Conservation (phyloP, 2,888 invertebrate genomes). For the Mythimna impura region DNA sequence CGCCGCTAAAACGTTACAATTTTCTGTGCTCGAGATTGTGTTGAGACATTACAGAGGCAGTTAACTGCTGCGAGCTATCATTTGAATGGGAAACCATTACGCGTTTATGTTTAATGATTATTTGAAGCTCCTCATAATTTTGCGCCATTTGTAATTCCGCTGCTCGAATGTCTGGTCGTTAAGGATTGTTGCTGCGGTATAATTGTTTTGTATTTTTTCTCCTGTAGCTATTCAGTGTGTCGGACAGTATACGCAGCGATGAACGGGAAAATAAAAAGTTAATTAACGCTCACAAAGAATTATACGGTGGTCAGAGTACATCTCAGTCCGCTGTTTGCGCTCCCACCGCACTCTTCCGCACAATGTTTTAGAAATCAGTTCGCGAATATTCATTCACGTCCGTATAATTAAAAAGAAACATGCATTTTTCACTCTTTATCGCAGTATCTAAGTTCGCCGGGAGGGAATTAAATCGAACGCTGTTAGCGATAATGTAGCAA, state of each 20-base stretch:
- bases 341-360: conserved; percentile 36
- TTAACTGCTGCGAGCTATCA: conserved; percentile 87
- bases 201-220: conserved; percentile 77
- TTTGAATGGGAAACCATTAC: conserved; percentile 87
- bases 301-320: conserved; percentile 69
- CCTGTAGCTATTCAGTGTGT: conserved; percentile 62
- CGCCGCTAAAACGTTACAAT: conserved; percentile 84
- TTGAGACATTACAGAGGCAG: conserved; percentile 85
- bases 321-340: conserved; percentile 64
- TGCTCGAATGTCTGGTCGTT: conserved; percentile 79
- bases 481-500: conserved; percentile 85
- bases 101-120: conserved; percentile 89
- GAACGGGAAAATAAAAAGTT: conserved; percentile 77
- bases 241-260: conserved; percentile 64
- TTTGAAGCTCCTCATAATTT: conserved; percentile 87
- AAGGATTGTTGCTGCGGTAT: conserved; percentile 76
- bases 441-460: conserved; percentile 68
- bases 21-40: conserved; percentile 85
- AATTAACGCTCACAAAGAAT: conserved; percentile 78
- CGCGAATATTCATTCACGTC: conserved; percentile 51
- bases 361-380: conserved; percentile 55
- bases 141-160: conserved; percentile 82
- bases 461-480: conserved; percentile 80
- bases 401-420: conserved; percentile 65
- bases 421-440: conserved; percentile 74